Conservation (phyloP, 1,140 invertebrate species). For the Vollenhovia emeryi region DNA sequence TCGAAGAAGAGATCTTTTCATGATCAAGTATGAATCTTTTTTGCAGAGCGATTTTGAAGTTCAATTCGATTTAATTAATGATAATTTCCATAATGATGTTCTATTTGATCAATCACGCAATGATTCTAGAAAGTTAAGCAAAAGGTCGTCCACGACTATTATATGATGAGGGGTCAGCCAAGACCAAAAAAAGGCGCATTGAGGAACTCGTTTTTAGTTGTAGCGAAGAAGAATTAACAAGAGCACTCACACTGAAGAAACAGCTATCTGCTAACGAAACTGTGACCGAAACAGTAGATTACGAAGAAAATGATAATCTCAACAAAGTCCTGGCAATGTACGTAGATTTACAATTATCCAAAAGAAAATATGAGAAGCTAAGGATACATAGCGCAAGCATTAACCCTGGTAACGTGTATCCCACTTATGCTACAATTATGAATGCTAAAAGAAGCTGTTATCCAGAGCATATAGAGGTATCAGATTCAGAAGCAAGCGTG, state of each 20-base stretch:
- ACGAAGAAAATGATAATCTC: background rate
- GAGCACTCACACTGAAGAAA: background rate
- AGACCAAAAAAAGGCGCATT: background rate
- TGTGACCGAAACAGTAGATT: background rate
- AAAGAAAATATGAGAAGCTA: too few relatives aligned
- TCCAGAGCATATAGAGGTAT: too few relatives aligned
- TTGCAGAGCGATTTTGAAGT: too few relatives aligned
- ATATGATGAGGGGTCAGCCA: background rate
- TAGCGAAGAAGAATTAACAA: background rate
- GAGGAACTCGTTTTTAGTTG: background rate
- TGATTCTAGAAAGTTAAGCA: background rate
- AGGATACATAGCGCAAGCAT: too few relatives aligned
- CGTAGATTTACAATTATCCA: background rate
- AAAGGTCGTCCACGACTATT: background rate
- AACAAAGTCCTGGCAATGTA: background rate
- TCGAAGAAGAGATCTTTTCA: background rate
- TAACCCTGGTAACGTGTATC: too few relatives aligned
- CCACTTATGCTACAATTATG: too few relatives aligned
- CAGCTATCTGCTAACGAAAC: background rate
- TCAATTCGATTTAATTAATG: too few relatives aligned
- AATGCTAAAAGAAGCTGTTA: too few relatives aligned
- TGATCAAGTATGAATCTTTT: background rate
- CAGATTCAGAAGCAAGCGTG: too few relatives aligned
- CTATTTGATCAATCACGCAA: background rate
- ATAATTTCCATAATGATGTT: too few relatives aligned